Percentiles rank a stretch among this genome's conserved stretches.
These are phyloP conservation scores for Melanotaenia parkinsoni DNA, from an alignment of 2,797 vertebrate species.

Conservation along the genomic window DNA sequence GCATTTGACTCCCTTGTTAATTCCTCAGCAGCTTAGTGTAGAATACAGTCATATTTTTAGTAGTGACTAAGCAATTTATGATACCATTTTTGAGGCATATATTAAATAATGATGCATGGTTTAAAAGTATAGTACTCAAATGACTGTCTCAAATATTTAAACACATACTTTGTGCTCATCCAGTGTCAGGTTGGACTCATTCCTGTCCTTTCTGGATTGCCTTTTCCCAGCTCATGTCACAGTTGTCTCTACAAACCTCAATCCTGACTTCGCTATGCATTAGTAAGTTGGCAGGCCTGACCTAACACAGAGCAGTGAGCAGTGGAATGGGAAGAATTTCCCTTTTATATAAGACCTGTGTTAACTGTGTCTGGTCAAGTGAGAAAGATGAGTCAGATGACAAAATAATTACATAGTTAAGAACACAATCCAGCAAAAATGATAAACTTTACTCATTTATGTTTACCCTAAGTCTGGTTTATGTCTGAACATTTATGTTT, in stretches of 20 bases:
- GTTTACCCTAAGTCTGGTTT: conserved; percentile 29
- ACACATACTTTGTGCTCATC: not conserved
- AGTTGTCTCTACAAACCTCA: conserved; percentile 37
- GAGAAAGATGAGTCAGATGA: conserved; percentile 30
- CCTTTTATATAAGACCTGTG: conserved; percentile 53
- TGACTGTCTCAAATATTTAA: not conserved
- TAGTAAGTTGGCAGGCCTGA: conserved; percentile 61
- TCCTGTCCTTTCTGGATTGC: conserved; percentile 20
- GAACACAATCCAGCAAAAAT: conserved; percentile 8
- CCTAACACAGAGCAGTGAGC: conserved; percentile 52
- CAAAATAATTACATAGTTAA: conserved; percentile 14
- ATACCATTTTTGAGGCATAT: not conserved
- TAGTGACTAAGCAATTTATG: not conserved
- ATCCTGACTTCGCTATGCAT: conserved; percentile 40
- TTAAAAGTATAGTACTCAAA: not conserved
- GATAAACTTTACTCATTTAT: conserved; percentile 15
- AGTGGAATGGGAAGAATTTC: conserved; percentile 78
- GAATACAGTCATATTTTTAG: not conserved
- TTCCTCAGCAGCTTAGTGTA: not conserved
- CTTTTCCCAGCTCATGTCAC: conserved; percentile 45
- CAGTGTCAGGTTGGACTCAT: not conserved
- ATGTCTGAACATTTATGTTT: conserved; percentile 52
- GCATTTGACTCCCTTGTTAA: not conserved
- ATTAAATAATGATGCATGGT: not conserved
- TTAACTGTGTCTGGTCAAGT: conserved; percentile 38